Conservation (phyloP, 1,140 invertebrate genomes). For the Ridgeia piscesae region DNA sequence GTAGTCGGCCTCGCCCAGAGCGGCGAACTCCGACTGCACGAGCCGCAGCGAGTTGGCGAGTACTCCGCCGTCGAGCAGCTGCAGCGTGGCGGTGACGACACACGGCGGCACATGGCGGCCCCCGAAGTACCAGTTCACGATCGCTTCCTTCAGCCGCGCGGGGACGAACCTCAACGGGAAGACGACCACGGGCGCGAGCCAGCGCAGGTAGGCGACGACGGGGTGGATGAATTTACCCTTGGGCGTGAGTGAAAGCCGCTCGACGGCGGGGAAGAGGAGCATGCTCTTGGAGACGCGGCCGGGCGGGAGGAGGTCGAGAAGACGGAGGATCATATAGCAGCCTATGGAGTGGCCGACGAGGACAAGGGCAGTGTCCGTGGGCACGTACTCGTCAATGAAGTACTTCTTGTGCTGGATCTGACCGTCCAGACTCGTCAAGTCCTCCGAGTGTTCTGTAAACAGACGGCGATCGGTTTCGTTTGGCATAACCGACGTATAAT, state of each 20-base stretch:
- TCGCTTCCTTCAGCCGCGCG: constrained; percentile 37
- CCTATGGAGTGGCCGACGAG: constrained; percentile 85
- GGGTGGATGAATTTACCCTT: constrained; percentile 65
- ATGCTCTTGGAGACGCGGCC: constrained; percentile 49
- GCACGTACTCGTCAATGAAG: constrained; percentile 74
- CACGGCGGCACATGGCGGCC: constrained; percentile 46
- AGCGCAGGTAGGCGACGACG: constrained; percentile 62
- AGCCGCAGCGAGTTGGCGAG: constrained; percentile 59
- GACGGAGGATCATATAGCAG: constrained; percentile 74
- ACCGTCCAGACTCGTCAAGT: constrained; percentile 61
- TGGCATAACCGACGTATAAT: not conserved
- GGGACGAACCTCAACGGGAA: constrained; percentile 67
- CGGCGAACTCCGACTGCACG: constrained; percentile 57
- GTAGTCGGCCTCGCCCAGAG: constrained; percentile 53
- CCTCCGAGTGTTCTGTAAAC: not conserved
- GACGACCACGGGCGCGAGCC: constrained; percentile 62
- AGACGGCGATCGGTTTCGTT: not conserved
- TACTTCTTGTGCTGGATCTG: constrained; percentile 80
- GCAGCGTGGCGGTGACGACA: constrained; percentile 46
- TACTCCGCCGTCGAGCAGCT: constrained; percentile 50
- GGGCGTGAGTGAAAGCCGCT: constrained; percentile 72
- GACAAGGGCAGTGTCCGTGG: constrained; percentile 64
- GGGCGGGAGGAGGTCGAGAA: constrained; percentile 63
- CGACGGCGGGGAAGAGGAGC: constrained; percentile 80
- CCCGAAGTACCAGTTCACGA: constrained; percentile 48